phyloP scores from a whole-genome alignment of 2,888 invertebrate genomes.

The Acleris holmiana region DNA sequence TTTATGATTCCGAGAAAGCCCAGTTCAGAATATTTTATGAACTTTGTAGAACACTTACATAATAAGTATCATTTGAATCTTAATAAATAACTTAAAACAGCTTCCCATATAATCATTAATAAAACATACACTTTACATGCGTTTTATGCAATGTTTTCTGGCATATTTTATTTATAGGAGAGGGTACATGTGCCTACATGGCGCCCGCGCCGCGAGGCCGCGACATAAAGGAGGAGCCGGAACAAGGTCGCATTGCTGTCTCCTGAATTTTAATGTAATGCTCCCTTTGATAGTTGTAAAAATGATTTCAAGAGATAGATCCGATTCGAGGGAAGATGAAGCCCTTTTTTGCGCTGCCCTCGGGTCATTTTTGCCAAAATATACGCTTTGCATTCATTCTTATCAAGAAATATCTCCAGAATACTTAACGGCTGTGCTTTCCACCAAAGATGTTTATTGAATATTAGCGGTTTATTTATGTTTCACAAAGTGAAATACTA shows the following conservation, averaged over 20 bases:
- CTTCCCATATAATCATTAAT: slow-evolving; percentile 24
- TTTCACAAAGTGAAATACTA: slow-evolving; percentile 45
- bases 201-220: slow-evolving; percentile 49
- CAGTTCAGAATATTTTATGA: background rate
- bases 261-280: slow-evolving; percentile 77
- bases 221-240: slow-evolving; percentile 54
- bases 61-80: too few species aligned
- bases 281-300: slow-evolving; percentile 77
- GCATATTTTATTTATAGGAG: slow-evolving; percentile 63
- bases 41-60: background rate
- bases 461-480: slow-evolving; percentile 51
- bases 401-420: slow-evolving; percentile 33
- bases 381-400: slow-evolving; percentile 18
- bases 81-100: background rate
- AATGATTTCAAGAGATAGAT: slow-evolving; percentile 67
- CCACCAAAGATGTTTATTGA: slow-evolving; percentile 48
- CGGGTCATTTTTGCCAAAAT: slow-evolving; percentile 2
- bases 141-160: slow-evolving; percentile 55
- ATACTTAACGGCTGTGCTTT: slow-evolving; percentile 46
- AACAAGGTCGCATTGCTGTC: slow-evolving; percentile 72
- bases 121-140: slow-evolving; percentile 47
- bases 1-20: slow-evolving; percentile 11
- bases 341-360: background rate
- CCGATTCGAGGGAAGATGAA: slow-evolving; percentile 25
- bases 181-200: slow-evolving; percentile 47